Evolutionary conservation across 2,113 vertebrate genomes (phyloP).

Genomic region (Catharus bicknelli): DNA sequence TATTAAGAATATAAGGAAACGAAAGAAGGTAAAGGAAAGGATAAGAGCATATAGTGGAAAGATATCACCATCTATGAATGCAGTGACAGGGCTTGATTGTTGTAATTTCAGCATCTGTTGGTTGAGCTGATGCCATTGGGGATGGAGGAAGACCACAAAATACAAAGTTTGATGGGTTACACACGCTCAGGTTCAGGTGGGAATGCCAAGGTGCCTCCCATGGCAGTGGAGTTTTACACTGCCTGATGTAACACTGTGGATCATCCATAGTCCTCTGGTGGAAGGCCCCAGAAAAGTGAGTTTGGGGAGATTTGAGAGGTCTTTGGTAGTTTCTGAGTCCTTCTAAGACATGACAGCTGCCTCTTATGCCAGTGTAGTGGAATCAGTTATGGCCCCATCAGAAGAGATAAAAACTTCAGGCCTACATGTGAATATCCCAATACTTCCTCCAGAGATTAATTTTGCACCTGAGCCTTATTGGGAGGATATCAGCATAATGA

Average conservation of each 20-base stretch:
- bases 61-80: rapidly evolving
- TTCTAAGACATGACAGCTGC: neutral
- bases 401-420: neutral
- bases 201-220: rapidly evolving
- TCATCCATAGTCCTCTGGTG: neutral
- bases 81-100: neutral
- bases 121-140: neutral
- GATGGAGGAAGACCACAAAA: neutral
- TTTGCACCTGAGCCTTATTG: neutral
- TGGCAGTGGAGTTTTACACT: neutral
- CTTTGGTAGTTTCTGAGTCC: neutral
- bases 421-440: rapidly evolving
- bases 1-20: neutral
- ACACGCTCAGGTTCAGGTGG: rapidly evolving
- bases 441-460: neutral
- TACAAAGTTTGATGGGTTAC: neutral
- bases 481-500: neutral
- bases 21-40: neutral
- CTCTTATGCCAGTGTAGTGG: neutral
- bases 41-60: neutral
- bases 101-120: neutral
- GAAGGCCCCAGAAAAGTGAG: neutral
- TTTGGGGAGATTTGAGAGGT: neutral
- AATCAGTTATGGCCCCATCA: neutral
- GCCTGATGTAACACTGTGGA: neutral